Conservation (phyloP, 1,140 invertebrate species). For the Macrosteles quadrilineatus region DNA sequence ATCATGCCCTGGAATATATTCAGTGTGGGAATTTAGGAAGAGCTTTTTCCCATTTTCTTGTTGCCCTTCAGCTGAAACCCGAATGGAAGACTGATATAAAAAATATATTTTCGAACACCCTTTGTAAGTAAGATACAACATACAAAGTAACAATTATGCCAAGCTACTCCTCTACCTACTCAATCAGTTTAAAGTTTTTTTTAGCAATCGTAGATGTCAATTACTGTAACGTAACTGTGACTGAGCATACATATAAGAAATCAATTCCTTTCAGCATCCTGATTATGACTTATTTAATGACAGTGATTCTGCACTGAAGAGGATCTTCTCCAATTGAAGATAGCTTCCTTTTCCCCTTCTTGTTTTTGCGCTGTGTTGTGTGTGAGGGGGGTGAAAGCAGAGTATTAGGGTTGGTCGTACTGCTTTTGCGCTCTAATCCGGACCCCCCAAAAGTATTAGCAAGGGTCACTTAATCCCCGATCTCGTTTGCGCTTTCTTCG, state of each 20-base stretch:
- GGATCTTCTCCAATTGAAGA: no score
- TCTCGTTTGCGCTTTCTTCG: no score
- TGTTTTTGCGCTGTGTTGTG: no score
- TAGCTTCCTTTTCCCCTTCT: no score
- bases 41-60: conserved; percentile 51
- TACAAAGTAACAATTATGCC: not conserved
- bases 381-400: no score
- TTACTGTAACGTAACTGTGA: not conserved
- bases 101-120: conserved; percentile 45
- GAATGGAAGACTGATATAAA: conserved; percentile 47
- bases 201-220: not conserved
- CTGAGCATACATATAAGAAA: not conserved
- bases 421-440: no score
- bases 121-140: conserved; percentile 37
- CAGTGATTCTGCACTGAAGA: no score
- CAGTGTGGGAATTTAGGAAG: conserved; percentile 43
- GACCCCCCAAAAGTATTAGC: no score
- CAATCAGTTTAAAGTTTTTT: not conserved
- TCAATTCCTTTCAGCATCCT: not conserved
- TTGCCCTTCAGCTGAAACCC: conserved; percentile 48
- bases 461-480: no score
- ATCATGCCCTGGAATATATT: conserved; percentile 1
- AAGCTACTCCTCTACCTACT: not conserved
- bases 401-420: no score
- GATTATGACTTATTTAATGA: not conserved